Conservation (phyloP, 2,888 invertebrate genomes). For the Phalera bucephala region DNA sequence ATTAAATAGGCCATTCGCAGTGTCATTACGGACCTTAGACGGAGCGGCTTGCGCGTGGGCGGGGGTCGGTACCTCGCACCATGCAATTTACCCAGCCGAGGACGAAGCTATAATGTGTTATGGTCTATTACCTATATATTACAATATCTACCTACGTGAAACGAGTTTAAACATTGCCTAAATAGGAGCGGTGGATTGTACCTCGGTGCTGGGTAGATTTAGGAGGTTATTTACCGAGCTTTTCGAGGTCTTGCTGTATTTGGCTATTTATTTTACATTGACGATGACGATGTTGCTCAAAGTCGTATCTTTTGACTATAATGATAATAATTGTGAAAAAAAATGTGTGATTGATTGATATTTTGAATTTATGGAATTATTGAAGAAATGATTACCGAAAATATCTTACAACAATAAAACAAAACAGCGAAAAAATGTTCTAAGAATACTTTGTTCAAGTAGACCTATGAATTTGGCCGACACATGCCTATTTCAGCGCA, state of each 20-base stretch:
- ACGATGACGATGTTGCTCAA: background rate
- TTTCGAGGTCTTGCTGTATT: background rate
- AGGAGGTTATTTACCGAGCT: background rate
- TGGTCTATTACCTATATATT: constrained; percentile 37
- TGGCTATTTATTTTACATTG: background rate
- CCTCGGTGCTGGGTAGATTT: background rate
- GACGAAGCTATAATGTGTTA: too few relatives aligned
- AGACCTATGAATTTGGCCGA: too few relatives aligned
- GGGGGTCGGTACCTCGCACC: constrained; percentile 35
- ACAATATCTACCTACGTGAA: constrained; percentile 18
- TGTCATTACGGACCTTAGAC: constrained; percentile 39
- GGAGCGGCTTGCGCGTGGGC: constrained; percentile 38
- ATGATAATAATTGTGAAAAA: too few relatives aligned
- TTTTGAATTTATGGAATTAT: too few relatives aligned
- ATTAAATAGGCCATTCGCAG: constrained; percentile 46
- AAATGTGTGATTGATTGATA: too few relatives aligned
- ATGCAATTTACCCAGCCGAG: constrained; percentile 52
- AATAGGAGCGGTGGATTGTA: constrained; percentile 3
- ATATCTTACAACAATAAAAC: too few relatives aligned
- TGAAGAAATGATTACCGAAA: too few relatives aligned
- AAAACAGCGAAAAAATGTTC: too few relatives aligned
- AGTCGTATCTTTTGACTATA: too few relatives aligned
- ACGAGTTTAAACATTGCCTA: constrained; percentile 8
- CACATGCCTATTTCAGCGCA: too few relatives aligned
- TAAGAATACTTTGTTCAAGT: too few relatives aligned